These are phyloP conservation scores for Thaumatotibia leucotreta DNA, from an alignment of 1,140 invertebrate genomes.

Conservation along the genomic window DNA sequence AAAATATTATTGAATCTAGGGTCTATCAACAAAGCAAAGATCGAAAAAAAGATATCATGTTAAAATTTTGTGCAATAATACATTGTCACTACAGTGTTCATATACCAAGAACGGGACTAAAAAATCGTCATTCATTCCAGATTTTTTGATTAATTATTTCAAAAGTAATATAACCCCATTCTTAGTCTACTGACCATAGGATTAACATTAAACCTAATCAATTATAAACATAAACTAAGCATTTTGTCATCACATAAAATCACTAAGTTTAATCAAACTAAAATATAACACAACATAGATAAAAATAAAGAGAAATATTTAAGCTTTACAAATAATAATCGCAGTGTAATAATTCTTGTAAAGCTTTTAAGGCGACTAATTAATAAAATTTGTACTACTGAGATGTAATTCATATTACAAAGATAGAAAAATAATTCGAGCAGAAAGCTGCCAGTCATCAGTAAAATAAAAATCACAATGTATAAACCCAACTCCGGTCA, in stretches of 20 bases:
- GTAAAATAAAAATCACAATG: neutral
- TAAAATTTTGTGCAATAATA: constrained; percentile 46
- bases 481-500: neutral
- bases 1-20: neutral
- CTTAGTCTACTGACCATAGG: constrained; percentile 10
- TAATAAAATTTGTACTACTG: constrained; percentile 56
- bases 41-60: neutral
- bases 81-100: constrained; percentile 19
- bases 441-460: neutral
- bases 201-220: neutral
- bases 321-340: constrained; percentile 33
- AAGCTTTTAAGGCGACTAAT: constrained; percentile 50
- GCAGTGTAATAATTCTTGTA: constrained; percentile 34
- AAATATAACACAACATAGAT: constrained; percentile 27
- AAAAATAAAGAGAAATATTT: constrained; percentile 22
- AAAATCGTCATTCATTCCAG: constrained; percentile 14
- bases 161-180: neutral
- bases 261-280: neutral
- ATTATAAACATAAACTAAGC: neutral
- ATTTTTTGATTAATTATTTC: constrained; percentile 5
- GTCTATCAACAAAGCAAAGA: neutral
- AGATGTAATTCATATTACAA: constrained; percentile 37
- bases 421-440: constrained; percentile 32
- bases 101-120: neutral
- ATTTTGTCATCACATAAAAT: constrained; percentile 1